Conservation (phyloP, 2,797 vertebrate genomes). For the Calcarius lapponicus region DNA sequence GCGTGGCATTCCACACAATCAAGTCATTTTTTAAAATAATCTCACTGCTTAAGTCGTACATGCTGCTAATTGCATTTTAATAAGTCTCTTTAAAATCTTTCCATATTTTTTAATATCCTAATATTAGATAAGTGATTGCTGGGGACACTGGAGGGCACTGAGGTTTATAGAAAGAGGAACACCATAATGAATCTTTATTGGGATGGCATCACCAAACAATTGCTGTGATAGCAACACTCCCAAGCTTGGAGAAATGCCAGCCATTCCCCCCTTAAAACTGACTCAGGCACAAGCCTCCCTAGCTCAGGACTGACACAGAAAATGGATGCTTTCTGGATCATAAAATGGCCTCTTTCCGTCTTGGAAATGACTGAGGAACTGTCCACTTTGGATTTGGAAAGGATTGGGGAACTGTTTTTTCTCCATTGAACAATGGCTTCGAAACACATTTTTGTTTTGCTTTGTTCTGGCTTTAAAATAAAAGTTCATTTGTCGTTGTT, state of each 20-base stretch:
- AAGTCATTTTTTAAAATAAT: slow-evolving; percentile 80
- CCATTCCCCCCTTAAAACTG: slow-evolving; percentile 50
- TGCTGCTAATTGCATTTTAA: slow-evolving; percentile 82
- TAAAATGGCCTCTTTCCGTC: slow-evolving; percentile 58
- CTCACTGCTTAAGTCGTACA: slow-evolving; percentile 81
- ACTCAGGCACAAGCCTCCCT: slow-evolving; percentile 49
- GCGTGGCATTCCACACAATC: slow-evolving; percentile 81
- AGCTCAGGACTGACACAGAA: slow-evolving; percentile 49
- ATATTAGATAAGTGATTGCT: slow-evolving; percentile 85
- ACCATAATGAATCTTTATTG: slow-evolving; percentile 63
- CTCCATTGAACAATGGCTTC: background rate
- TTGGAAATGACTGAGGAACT: slow-evolving; percentile 46
- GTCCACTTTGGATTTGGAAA: slow-evolving; percentile 35
- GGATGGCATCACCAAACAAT: slow-evolving; percentile 60
- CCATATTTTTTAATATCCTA: slow-evolving; percentile 86
- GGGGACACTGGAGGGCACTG: slow-evolving; percentile 81
- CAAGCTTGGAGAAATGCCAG: slow-evolving; percentile 59
- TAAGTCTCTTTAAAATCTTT: slow-evolving; percentile 84
- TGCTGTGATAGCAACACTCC: slow-evolving; percentile 62
- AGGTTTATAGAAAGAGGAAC: slow-evolving; percentile 75
- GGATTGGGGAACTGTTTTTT: background rate
- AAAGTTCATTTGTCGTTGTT: background rate
- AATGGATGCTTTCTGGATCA: slow-evolving; percentile 61
- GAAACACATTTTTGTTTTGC: background rate
- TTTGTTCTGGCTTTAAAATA: background rate